Evolutionary conservation across 2,888 invertebrate species (phyloP).

Genomic region (Volucella inanis): DNA sequence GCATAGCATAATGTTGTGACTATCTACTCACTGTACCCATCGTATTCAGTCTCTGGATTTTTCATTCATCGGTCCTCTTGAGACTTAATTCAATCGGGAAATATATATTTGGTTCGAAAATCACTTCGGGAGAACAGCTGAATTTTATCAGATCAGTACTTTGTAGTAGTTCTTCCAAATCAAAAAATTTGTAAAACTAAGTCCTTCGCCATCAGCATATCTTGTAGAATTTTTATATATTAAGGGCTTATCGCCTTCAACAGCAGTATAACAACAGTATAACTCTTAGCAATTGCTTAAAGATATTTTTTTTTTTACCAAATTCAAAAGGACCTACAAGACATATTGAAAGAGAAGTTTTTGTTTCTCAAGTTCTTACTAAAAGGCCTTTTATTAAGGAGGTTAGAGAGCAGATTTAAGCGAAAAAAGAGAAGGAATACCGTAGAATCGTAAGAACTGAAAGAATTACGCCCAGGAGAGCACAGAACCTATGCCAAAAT

Average conservation of each 20-base stretch:
- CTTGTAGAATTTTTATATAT: background rate
- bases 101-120: background rate
- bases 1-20: background rate
- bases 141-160: background rate
- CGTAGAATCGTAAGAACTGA: too few relatives aligned
- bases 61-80: slow-evolving; percentile 5
- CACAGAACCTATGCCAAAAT: too few relatives aligned
- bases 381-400: too few relatives aligned
- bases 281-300: slow-evolving; percentile 8
- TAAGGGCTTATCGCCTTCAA: background rate
- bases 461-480: too few relatives aligned
- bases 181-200: background rate
- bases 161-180: slow-evolving; percentile 13
- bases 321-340: background rate
- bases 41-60: background rate
- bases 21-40: too few relatives aligned
- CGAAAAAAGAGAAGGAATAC: too few relatives aligned
- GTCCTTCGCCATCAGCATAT: too few relatives aligned
- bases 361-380: too few relatives aligned
- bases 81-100: background rate
- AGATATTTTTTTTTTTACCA: background rate
- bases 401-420: too few relatives aligned
- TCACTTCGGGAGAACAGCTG: background rate
- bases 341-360: background rate
- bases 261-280: too few relatives aligned